Base-by-base conservation (phyloP, 2,113 vertebrate genomes). In the Actenoides lindsayi region DNA sequence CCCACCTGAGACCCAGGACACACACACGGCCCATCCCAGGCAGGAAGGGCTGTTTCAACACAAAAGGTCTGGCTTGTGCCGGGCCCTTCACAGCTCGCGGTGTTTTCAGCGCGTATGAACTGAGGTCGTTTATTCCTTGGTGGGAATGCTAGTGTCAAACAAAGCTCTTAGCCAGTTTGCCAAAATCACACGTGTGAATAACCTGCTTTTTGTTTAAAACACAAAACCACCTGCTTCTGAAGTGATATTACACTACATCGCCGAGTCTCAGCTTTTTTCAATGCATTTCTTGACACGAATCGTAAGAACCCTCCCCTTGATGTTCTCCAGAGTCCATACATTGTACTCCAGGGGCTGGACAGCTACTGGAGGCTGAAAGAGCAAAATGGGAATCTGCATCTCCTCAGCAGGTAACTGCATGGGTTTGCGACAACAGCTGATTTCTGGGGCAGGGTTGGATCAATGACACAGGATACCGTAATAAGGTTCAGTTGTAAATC, bases 1-100 rank as follows among this genome's bases (percentile, higher is more conserved):
- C 23, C 33, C 33, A 4, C 44, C 11, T 3, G 2, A 51, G n/a
- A 25, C 28, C 9, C 10, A 21, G 10, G 35, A 80, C 31, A 2
- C 15, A 1, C 0, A 6, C 27, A 11, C 0, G 28, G 0, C 39
- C 10, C 0, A 8, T 12, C 21, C 31, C 56, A 7, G 37, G 6
- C 2, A 39, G 9, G 35, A 64, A 63, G 24, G 16, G 15, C 15
- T 39, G 3, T 28, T 28, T 21, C 28, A 73, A 18, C 16, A n/a
- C 1, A 31, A 27, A 3, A 67, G 11, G 2, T 42, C 33, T 42
- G 16, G 15, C 51, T 8, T 21, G 13, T 17, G 37, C 51, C 4
- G 2, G n/a, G 37, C 15, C 56, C 27, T 41, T 50, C 13, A 1
- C 9, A 16, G 59, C 10, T 28, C 12, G 4, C 14, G 25, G 20